Evolutionary conservation across 2,113 vertebrate genomes (phyloP).

Genomic region (Gymnogyps californianus): DNA sequence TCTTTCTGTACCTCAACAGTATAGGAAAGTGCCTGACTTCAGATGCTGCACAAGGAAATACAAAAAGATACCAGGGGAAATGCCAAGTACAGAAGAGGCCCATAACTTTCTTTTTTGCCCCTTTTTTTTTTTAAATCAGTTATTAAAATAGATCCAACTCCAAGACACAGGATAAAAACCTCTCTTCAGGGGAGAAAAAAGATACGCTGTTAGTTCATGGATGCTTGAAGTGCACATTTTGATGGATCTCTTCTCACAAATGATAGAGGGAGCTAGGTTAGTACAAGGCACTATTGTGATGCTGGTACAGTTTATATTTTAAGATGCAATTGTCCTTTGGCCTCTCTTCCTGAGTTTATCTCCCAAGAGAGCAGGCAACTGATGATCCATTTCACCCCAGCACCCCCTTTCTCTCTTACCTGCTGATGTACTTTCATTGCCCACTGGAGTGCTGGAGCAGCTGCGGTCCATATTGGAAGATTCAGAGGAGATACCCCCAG

Average conservation of each 20-base stretch:
- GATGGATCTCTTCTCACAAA: not conserved
- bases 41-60: not conserved
- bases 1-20: not conserved
- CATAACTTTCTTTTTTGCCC: not conserved
- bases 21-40: not conserved
- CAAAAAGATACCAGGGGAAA: not conserved
- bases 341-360: not conserved
- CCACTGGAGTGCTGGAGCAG: constrained; percentile 96
- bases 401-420: constrained; percentile 70
- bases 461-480: constrained; percentile 97
- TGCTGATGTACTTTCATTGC: constrained; percentile 91
- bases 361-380: not conserved
- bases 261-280: not conserved
- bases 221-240: not conserved
- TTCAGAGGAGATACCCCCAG: constrained; percentile 90
- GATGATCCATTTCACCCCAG: not conserved
- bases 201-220: not conserved
- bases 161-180: not conserved
- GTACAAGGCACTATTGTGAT: not conserved
- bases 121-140: not conserved
- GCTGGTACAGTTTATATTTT: not conserved
- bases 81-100: not conserved
- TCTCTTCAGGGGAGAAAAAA: not conserved
- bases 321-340: not conserved
- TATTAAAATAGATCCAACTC: not conserved